Percentiles rank a stretch among this genome's conserved stretches.
phyloP scores from a whole-genome alignment of 2,797 vertebrate genomes.

The Eleutherodactylus coqui region DNA sequence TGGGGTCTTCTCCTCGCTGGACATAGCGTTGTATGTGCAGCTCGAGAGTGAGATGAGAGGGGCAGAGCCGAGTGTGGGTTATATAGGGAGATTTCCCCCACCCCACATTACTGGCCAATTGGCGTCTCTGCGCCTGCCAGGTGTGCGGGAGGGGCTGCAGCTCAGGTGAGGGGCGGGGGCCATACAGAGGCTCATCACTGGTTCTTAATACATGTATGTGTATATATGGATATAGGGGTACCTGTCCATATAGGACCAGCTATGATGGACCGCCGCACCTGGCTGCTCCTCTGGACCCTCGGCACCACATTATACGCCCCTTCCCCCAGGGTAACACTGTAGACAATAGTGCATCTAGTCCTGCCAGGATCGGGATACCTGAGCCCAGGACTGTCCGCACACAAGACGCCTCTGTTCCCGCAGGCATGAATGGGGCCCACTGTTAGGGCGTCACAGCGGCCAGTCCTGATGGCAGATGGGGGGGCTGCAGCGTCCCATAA shows the following conservation, averaged over 20 bases:
- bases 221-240: no score
- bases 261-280: no score
- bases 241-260: no score
- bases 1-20: conserved; percentile 58
- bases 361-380: conserved; percentile 31
- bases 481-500: no score
- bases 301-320: no score
- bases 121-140: not conserved
- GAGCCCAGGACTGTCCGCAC: not conserved
- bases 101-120: not conserved
- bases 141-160: not conserved
- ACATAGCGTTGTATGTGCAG: conserved; percentile 37
- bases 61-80: not conserved
- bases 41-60: not conserved
- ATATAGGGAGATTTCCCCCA: not conserved
- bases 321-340: no score
- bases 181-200: no score
- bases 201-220: no score
- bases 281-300: no score
- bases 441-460: not conserved
- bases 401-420: conserved; percentile 42
- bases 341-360: not conserved
- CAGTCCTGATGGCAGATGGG: no score
- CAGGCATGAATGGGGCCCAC: conserved; percentile 26
- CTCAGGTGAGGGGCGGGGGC: not conserved